Evolutionary conservation across 2,797 vertebrate species (phyloP).

Genomic region (Esox lucius): DNA sequence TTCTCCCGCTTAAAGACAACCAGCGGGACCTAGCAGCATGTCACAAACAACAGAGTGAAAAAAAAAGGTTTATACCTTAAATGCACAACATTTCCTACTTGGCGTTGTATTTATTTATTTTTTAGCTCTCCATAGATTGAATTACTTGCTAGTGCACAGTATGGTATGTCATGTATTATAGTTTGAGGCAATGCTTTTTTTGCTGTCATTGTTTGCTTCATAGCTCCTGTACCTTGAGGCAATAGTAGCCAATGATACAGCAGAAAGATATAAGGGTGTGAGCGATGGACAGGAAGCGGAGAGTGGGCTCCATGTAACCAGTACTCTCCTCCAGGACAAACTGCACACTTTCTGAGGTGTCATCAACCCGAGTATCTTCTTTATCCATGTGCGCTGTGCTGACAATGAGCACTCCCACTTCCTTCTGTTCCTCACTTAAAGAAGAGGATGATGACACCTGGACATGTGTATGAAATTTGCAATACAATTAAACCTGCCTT

Average conservation of each 20-base stretch:
- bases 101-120: not conserved
- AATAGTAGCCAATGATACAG: slow-evolving; percentile 95
- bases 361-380: slow-evolving; percentile 15
- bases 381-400: slow-evolving; percentile 13
- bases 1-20: slow-evolving; percentile 96
- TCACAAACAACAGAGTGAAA: not conserved
- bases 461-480: no score
- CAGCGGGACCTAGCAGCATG: slow-evolving; percentile 81
- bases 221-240: slow-evolving; percentile 82
- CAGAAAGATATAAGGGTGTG: slow-evolving; percentile 94
- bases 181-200: not conserved
- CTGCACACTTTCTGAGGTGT: slow-evolving; percentile 62
- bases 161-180: not conserved
- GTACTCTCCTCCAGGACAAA: slow-evolving; percentile 84
- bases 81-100: not conserved
- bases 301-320: slow-evolving; percentile 81
- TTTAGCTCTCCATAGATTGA: not conserved
- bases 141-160: not conserved
- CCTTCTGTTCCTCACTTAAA: slow-evolving; percentile 69
- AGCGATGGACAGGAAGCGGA: slow-evolving; percentile 81
- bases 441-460: slow-evolving; percentile 81
- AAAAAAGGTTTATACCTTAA: not conserved
- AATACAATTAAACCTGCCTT: no score
- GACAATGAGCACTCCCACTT: slow-evolving; percentile 23
- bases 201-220: not conserved